Conservation (phyloP, 2,113 vertebrate species). For the Oryzias curvinotus region DNA sequence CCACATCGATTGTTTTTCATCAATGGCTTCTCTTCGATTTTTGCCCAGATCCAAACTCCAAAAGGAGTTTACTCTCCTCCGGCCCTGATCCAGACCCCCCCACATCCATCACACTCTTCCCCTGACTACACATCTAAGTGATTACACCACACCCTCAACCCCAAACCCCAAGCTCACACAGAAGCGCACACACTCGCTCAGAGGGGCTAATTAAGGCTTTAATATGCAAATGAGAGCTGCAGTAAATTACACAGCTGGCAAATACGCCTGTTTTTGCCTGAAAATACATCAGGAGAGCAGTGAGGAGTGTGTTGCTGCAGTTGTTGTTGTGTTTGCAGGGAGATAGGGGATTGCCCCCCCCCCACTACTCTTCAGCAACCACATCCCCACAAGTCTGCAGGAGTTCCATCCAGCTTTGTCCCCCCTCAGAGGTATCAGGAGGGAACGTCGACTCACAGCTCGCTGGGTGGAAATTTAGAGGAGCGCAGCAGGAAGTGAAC, state of each 20-base stretch:
- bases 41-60: background rate
- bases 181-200: slow-evolving; percentile 81
- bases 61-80: slow-evolving; percentile 39
- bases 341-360: slow-evolving; percentile 58
- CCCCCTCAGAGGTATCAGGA: slow-evolving; percentile 41
- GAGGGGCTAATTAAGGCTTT: slow-evolving; percentile 99
- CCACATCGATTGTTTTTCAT: too few relatives aligned
- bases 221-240: slow-evolving; percentile 97
- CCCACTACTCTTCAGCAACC: slow-evolving; percentile 13
- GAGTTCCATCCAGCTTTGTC: slow-evolving; percentile 40
- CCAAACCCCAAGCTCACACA: slow-evolving; percentile 76
- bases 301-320: slow-evolving; percentile 66
- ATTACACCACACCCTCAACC: slow-evolving; percentile 71
- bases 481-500: background rate
- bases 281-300: slow-evolving; percentile 79
- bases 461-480: background rate
- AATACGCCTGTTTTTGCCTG: slow-evolving; percentile 93
- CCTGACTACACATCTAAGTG: slow-evolving; percentile 83
- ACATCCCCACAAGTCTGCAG: slow-evolving; percentile 13
- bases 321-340: slow-evolving; percentile 68
- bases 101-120: slow-evolving; percentile 64
- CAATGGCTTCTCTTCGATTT: too few relatives aligned
- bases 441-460: slow-evolving; percentile 16
- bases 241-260: slow-evolving; percentile 98
- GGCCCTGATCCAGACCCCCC: slow-evolving; percentile 68